Conservation (phyloP, 2,113 vertebrate genomes). For the Charina bottae region DNA sequence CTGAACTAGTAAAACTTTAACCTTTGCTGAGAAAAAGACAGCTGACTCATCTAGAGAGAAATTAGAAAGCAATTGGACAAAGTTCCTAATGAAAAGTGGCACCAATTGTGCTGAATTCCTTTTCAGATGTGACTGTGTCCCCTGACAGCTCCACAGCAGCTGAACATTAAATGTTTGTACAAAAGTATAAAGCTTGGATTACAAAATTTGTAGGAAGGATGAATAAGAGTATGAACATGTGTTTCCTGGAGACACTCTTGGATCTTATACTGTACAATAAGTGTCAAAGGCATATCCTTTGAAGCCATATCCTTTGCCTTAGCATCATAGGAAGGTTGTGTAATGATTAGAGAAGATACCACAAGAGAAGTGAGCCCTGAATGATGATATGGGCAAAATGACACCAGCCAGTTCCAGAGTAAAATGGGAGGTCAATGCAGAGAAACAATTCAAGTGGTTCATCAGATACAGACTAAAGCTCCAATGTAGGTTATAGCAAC, state of each 20-base stretch:
- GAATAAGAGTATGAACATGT: not conserved
- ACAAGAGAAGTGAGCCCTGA: not conserved
- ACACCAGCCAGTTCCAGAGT: no score
- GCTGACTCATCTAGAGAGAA: not conserved
- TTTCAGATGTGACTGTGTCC: not conserved
- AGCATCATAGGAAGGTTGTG: not conserved
- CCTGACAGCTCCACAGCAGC: not conserved
- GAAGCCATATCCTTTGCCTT: not conserved
- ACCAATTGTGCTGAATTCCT: not conserved
- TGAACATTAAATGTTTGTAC: not conserved
- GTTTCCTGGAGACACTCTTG: not conserved
- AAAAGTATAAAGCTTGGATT: not conserved
- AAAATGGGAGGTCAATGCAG: not conserved
- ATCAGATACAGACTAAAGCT: not conserved
- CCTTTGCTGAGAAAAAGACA: not conserved
- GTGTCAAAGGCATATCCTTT: not conserved
- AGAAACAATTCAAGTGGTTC: not conserved
- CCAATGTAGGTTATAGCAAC: not conserved
- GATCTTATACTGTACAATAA: not conserved
- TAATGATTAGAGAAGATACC: rapidly evolving
- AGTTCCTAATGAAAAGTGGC: constrained; percentile 8
- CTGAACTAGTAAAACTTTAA: not conserved
- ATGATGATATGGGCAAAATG: not conserved
- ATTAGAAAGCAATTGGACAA: constrained; percentile 1
- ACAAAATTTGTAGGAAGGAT: not conserved